Evolutionary conservation across 2,797 vertebrate genomes (phyloP).

Genomic region (Brachyrhaphis roseni): DNA sequence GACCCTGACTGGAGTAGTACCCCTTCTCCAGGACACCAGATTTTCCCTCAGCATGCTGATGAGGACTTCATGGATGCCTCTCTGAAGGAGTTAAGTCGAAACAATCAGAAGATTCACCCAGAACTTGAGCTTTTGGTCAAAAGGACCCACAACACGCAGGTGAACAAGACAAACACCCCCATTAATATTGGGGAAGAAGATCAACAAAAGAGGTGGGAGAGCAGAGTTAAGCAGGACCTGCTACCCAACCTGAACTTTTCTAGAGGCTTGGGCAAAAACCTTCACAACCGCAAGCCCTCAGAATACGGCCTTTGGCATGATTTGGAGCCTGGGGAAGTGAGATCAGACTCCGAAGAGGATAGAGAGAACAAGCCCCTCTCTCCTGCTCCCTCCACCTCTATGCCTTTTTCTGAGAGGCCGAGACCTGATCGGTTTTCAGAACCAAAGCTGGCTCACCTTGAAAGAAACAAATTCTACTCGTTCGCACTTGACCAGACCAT

Average conservation of each 20-base stretch:
- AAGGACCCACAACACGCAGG: constrained; percentile 83
- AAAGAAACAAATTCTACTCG: constrained; percentile 97
- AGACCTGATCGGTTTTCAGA: constrained; percentile 91
- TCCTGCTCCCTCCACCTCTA: constrained; percentile 87
- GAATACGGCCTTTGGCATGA: constrained; percentile 86
- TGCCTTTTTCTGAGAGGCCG: constrained; percentile 90
- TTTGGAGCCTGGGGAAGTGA: constrained; percentile 94
- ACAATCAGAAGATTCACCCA: constrained; percentile 86
- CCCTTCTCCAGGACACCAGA: constrained; percentile 86
- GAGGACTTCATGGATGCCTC: constrained; percentile 84
- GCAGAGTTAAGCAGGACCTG: constrained; percentile 87
- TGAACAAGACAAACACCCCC: constrained; percentile 87
- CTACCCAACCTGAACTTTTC: constrained; percentile 89
- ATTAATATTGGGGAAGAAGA: constrained; percentile 88
- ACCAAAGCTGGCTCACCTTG: constrained; percentile 88
- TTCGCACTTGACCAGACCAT: constrained; percentile 97
- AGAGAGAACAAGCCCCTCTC: constrained; percentile 89
- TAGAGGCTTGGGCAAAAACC: constrained; percentile 87
- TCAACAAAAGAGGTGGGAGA: constrained; percentile 88
- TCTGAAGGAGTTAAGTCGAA: constrained; percentile 87
- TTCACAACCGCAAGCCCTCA: constrained; percentile 88
- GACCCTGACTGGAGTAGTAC: constrained; percentile 89
- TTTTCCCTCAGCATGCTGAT: constrained; percentile 85
- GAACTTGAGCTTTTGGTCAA: constrained; percentile 88
- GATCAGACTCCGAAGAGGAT: constrained; percentile 96